phyloP scores from a whole-genome alignment of 2,888 invertebrate species.

The Meghimatium bilineatum region DNA sequence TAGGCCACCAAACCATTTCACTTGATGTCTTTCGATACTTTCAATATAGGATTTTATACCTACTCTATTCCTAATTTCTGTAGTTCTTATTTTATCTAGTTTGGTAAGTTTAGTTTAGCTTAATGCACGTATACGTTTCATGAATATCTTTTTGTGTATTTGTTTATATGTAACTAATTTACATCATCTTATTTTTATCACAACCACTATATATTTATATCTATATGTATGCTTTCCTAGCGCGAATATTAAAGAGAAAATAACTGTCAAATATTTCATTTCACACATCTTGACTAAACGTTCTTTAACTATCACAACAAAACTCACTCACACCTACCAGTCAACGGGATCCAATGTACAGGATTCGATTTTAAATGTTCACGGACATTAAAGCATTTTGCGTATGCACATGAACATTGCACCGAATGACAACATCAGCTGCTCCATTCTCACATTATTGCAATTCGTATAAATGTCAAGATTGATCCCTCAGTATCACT shows the following conservation, averaged over 20 bases:
- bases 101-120: too few relatives aligned
- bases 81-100: too few relatives aligned
- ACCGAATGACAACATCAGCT: background rate
- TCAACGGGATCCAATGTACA: background rate
- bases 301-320: background rate
- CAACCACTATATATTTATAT: too few relatives aligned
- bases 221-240: too few relatives aligned
- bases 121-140: too few relatives aligned
- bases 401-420: background rate
- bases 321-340: slow-evolving; percentile 1
- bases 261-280: background rate
- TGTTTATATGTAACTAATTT: too few relatives aligned
- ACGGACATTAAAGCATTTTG: background rate
- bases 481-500: background rate
- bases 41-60: too few relatives aligned
- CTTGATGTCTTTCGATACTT: too few relatives aligned
- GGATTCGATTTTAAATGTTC: background rate
- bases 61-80: too few relatives aligned
- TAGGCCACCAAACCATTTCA: too few relatives aligned
- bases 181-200: too few relatives aligned
- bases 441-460: background rate
- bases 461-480: slow-evolving; percentile 11
- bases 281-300: background rate
- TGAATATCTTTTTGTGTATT: too few relatives aligned
- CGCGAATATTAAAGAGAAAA: background rate